Base-by-base conservation (phyloP, 2,113 vertebrate species). In the Mesoclemmys tuberculata region DNA sequence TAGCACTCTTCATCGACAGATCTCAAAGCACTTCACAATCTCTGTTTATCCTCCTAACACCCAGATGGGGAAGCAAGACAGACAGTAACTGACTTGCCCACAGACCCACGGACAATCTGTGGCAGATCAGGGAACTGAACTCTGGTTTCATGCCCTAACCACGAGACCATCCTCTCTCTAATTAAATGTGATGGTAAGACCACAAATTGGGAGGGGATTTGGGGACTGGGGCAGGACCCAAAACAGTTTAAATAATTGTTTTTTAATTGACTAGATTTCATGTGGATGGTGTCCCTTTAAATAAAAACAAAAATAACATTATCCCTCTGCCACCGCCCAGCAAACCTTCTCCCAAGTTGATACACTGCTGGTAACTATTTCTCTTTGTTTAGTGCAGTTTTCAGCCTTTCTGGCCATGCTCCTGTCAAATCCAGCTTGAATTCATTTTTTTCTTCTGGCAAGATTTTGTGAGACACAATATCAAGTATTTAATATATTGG, bases 401-500 rank as follows among this genome's bases (percentile, higher is more conserved):
- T 35, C 19, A 64, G 49, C 7, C 77, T 35, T 35, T 1, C 26
- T 78, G 75, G 2, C 12, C 74, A 38, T 2, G 0, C 8, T 80
- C 35, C n/a, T 26, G n/a, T 38, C 71, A 22, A 75, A 75, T 26
- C 26, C 64, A 80, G 56, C 3, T 6, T 80, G 56, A 80, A 48
- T 82, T 1, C 29, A 38, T 2, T 1, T 4, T 24, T 49, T 49
- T 35, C 0, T 0, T 22, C n/a, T n/a, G n/a, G n/a, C n/a, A n/a
- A n/a, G n/a, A n/a, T n/a, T 48, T 84, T 4, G 2, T 46, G 78
- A 51, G 64, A 71, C 64, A 38, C 64, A 71, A 22, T 35, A 9
- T 71, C 18, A 35, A 38, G 64, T 71, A 71, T 86, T 51, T 64
- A 52, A 55, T 55, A 31, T 5, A 22, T 4, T n/a, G 46, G 58